Percentiles rank a stretch among this genome's conserved stretches.
Evolutionary conservation across 2,113 vertebrate genomes (phyloP).

Genomic region (Poeciliopsis turrubarensis): DNA sequence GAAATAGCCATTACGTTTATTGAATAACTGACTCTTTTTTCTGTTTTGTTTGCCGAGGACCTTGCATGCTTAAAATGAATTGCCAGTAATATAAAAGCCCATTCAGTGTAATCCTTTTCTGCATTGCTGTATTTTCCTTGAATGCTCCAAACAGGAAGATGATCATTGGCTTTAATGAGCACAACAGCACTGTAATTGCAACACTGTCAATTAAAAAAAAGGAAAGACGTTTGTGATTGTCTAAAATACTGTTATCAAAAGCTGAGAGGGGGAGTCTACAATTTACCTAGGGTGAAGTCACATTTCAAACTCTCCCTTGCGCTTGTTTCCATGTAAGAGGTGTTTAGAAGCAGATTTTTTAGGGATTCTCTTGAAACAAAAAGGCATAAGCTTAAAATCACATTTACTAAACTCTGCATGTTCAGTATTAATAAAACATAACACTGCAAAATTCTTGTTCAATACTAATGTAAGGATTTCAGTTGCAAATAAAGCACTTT

Average conservation of each 20-base stretch:
- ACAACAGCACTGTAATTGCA: conserved; percentile 1
- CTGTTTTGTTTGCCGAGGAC: not conserved
- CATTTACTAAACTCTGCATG: not conserved
- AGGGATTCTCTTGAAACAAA: not conserved
- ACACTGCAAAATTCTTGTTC: not conserved
- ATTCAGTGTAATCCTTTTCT: conserved; percentile 8
- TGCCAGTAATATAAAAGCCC: conserved; percentile 3
- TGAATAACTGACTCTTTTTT: not conserved
- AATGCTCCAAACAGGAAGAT: conserved; percentile 23
- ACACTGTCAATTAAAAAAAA: conserved; percentile 6
- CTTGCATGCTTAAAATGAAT: conserved; percentile 7
- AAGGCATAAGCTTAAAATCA: not conserved
- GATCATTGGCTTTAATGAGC: conserved; percentile 7
- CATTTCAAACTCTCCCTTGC: not conserved
- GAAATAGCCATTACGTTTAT: conserved; percentile 7
- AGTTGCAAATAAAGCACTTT: not conserved
- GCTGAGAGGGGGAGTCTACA: not conserved
- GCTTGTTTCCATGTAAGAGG: not conserved
- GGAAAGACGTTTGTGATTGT: not conserved
- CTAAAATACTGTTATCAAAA: not conserved
- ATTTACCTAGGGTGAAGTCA: not conserved
- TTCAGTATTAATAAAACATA: not conserved
- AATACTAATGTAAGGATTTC: not conserved
- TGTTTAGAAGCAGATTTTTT: not conserved
- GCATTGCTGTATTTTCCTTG: conserved; percentile 3